Percentiles rank a stretch among this genome's conserved stretches.
Evolutionary conservation across 2,797 vertebrate species (phyloP).

Genomic region (Molossus alvarezi): DNA sequence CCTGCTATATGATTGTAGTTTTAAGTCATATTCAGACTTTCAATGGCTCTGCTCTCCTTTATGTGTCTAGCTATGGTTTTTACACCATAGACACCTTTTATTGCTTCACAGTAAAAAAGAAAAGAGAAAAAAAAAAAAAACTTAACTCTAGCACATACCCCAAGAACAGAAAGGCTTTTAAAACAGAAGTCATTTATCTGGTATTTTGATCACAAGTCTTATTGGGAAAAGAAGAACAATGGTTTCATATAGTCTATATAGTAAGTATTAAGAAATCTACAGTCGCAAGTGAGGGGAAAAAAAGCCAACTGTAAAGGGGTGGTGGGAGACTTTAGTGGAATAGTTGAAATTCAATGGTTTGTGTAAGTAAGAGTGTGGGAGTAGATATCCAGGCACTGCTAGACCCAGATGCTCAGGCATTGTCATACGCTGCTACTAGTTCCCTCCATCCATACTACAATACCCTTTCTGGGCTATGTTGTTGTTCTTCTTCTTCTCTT

Average conservation of each 20-base stretch:
- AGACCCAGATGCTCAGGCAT: not conserved
- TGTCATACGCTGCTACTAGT: not conserved
- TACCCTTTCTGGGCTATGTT: not conserved
- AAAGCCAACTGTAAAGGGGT: not conserved
- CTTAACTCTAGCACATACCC: not conserved
- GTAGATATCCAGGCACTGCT: not conserved
- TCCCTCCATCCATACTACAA: not conserved
- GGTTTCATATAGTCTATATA: not conserved
- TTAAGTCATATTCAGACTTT: not conserved
- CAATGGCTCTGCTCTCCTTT: not conserved
- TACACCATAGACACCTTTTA: not conserved
- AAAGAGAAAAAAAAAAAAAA: not conserved
- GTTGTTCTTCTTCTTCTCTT: not conserved
- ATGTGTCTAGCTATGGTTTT: constrained; percentile 24
- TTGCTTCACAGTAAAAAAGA: not conserved
- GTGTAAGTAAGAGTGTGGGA: not conserved
- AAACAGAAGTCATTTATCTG: constrained; percentile 34
- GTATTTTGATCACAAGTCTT: constrained; percentile 38
- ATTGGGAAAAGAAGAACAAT: not conserved
- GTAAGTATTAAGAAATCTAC: not conserved
- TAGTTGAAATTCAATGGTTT: not conserved
- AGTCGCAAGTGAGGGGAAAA: not conserved
- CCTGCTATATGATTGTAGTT: constrained; percentile 28
- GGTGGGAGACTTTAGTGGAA: not conserved
- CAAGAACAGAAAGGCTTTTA: constrained; percentile 24